Conservation (phyloP, 2,888 invertebrate species). For the Pollenia labialis region DNA sequence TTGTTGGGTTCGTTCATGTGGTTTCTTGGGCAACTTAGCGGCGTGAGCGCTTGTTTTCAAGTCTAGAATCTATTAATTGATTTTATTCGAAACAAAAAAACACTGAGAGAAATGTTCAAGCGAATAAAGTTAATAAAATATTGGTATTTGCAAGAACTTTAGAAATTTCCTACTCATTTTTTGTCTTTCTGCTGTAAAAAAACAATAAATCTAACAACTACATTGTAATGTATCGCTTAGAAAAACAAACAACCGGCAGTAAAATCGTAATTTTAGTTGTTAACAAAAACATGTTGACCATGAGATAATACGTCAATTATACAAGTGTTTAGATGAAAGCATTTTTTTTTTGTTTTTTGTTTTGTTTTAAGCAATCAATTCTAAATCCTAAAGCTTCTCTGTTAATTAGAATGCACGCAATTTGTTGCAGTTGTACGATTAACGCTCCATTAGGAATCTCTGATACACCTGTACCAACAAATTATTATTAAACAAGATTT, state of each 20-base stretch:
- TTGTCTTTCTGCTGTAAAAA: background rate
- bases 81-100: background rate
- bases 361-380: slow-evolving; percentile 40
- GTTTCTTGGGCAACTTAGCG: slow-evolving; percentile 2
- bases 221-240: background rate
- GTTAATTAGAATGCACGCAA: slow-evolving; percentile 54
- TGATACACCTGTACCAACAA: slow-evolving; percentile 17
- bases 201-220: background rate
- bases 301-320: slow-evolving; percentile 31
- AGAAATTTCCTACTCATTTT: too few relatives aligned
- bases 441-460: slow-evolving; percentile 34
- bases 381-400: slow-evolving; percentile 20
- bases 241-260: slow-evolving; percentile 49
- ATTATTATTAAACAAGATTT: slow-evolving; percentile 40
- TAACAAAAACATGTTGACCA: slow-evolving; percentile 57
- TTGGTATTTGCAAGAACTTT: too few relatives aligned
- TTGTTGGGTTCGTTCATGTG: background rate
- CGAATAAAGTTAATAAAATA: background rate
- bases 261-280: slow-evolving; percentile 28
- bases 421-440: slow-evolving; percentile 59
- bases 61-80: slow-evolving; percentile 50
- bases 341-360: slow-evolving; percentile 4
- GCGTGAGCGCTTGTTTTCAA: slow-evolving; percentile 38
- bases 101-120: slow-evolving; percentile 5
- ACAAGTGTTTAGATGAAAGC: slow-evolving; percentile 9